Evolutionary conservation across 2,888 invertebrate species (phyloP), one percentile per base, ranked within the genome.

Genomic region (Octodonta nipae): DNA sequence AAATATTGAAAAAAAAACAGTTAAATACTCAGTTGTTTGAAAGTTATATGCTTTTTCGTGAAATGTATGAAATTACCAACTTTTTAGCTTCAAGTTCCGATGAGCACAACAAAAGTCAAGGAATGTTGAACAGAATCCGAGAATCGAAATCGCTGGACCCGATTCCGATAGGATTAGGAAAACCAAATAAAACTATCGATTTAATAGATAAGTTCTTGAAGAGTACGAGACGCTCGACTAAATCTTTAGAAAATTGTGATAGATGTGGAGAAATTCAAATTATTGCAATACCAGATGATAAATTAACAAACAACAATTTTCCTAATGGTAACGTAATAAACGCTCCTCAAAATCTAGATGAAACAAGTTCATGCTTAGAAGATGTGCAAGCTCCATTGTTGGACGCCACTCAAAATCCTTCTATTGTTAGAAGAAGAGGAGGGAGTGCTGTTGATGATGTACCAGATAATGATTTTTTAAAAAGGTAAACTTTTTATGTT

Each of bases 61-160:
- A n/a, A n/a, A n/a, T n/a, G n/a, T n/a, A n/a, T n/a, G n/a, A n/a
- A n/a, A n/a, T 22, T 4, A 22, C 22, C 11, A 10, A 10, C 2
- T 22, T 22, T 22, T 2, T 20, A 34, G 75, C 75, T 11, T 75
- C 75, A 26, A 75, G 75, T 37, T 68, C 69, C 35, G 73, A 71
- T 43, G 71, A 72, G 38, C 58, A 54, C 33, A 59, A 61, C 30
- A 55, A 50, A 34, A 60, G 60, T 36, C 52, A 56, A 32, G 46
- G 51, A 11, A 49, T 51, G 35, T 38, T 58, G 15, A 57, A 55
- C 34, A 56, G 50, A 41, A 61, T 75, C 38, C 63, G 75, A 13
- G 75, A 75, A 50, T 73, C 75, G 1, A 69, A 71, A 40, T 78
- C 78, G 1, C 57, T 79, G 37, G 78, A 80, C 52, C 71, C 71